Evolutionary conservation across 2,888 invertebrate species (phyloP).

Genomic region (Drosophila paranaensis): DNA sequence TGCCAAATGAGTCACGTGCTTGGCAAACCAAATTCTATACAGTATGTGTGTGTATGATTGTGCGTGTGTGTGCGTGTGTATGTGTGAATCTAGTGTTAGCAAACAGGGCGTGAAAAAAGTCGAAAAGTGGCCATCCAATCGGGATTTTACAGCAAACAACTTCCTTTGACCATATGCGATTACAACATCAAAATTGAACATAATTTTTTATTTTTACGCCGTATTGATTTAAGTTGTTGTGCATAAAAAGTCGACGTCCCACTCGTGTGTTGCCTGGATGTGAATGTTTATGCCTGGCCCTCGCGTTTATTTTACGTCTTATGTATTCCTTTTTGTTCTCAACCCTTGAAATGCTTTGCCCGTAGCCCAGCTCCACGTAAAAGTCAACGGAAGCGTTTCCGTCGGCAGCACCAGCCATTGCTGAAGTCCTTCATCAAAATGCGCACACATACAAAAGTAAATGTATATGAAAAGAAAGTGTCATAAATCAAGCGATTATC

Average conservation of each 20-base stretch:
- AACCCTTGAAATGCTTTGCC: slow-evolving; percentile 31
- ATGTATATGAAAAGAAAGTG: slow-evolving; percentile 66
- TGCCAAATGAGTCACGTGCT: slow-evolving; percentile 66
- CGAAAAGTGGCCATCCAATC: slow-evolving; percentile 44
- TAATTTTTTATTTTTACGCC: slow-evolving; percentile 65
- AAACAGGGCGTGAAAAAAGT: slow-evolving; percentile 32
- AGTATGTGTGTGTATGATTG: slow-evolving; percentile 11
- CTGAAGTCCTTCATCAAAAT: slow-evolving; percentile 62
- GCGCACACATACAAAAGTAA: slow-evolving; percentile 34
- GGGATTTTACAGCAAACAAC: slow-evolving; percentile 33
- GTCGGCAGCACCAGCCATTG: slow-evolving; percentile 38
- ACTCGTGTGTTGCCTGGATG: slow-evolving; percentile 16
- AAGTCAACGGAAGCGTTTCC: slow-evolving; percentile 55
- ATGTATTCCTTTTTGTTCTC: slow-evolving; percentile 39
- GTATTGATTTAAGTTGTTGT: slow-evolving; percentile 72
- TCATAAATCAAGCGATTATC: slow-evolving; percentile 80
- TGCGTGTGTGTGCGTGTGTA: not conserved
- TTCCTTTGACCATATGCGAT: slow-evolving; percentile 60
- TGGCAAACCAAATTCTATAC: slow-evolving; percentile 31
- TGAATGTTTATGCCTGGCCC: slow-evolving; percentile 45
- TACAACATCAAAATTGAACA: slow-evolving; percentile 65
- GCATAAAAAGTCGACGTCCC: slow-evolving; percentile 48
- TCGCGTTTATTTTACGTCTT: slow-evolving; percentile 60
- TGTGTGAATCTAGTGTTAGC: slow-evolving; percentile 8
- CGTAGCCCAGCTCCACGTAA: slow-evolving; percentile 45